A percentile compares a stretch with the other conserved stretches of the same genome.
Evolutionary conservation across 2,888 invertebrate genomes (phyloP).

Genomic region (Scaptomyza cyrtandrae): DNA sequence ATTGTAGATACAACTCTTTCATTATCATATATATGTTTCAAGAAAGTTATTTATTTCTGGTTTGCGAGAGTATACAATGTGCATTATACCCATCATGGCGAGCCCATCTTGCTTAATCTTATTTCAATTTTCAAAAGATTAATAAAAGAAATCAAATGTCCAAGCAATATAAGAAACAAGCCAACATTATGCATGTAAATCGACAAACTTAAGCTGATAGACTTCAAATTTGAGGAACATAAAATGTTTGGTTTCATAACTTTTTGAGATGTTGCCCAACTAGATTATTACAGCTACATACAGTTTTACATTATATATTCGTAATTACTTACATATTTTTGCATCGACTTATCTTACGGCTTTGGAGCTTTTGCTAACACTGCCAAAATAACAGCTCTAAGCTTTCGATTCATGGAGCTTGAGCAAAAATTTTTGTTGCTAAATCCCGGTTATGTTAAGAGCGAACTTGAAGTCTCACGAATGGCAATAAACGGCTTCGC

Average conservation of each 20-base stretch:
- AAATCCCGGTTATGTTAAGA: too few species aligned
- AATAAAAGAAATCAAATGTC: constrained; percentile 1
- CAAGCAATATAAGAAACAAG: background rate
- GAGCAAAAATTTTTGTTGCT: background rate
- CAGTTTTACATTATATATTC: too few species aligned
- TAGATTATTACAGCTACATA: too few species aligned
- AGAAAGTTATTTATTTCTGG: background rate
- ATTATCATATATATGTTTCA: too few species aligned
- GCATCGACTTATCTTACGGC: background rate
- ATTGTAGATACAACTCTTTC: too few species aligned
- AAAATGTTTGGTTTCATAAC: too few species aligned
- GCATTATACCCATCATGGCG: background rate
- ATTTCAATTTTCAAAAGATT: constrained; percentile 3
- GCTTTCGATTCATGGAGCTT: constrained; percentile 1
- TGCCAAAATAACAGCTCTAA: background rate
- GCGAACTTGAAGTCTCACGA: background rate
- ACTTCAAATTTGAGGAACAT: too few species aligned
- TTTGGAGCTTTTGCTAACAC: constrained; percentile 4
- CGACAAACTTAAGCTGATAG: too few species aligned
- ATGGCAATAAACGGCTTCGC: background rate
- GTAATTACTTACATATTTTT: too few species aligned
- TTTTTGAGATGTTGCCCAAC: too few species aligned
- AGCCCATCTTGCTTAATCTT: constrained; percentile 2
- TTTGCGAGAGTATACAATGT: background rate
- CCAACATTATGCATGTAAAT: too few species aligned